A percentile compares a stretch with the other conserved stretches of the same genome.
These are phyloP conservation scores for Drosophila neonasuta DNA, from an alignment of 2,888 invertebrate species.

Conservation along the genomic window DNA sequence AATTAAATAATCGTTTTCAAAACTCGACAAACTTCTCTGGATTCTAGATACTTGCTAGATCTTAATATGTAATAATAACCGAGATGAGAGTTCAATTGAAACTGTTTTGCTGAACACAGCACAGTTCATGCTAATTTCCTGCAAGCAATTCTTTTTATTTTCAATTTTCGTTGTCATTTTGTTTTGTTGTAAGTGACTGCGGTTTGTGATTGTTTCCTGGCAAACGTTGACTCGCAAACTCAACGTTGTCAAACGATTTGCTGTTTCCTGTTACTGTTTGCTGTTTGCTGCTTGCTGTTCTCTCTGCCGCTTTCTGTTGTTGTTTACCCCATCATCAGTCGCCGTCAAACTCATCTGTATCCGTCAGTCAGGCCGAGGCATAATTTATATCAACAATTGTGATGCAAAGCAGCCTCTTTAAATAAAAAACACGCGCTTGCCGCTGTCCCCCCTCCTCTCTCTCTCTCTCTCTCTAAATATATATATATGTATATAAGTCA, in stretches of 20 bases:
- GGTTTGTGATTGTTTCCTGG: constrained; percentile 10
- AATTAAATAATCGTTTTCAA: too few relatives aligned
- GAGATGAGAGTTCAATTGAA: neutral
- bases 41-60: too few relatives aligned
- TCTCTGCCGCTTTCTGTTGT: neutral
- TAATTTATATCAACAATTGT: constrained; percentile 65
- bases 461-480: neutral
- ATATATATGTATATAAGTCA: neutral
- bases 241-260: constrained; percentile 24
- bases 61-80: too few relatives aligned
- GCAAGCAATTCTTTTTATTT: constrained; percentile 1
- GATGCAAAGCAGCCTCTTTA: constrained; percentile 68
- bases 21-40: too few relatives aligned
- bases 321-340: constrained; percentile 13
- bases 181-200: constrained; percentile 11
- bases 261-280: constrained; percentile 9
- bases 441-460: neutral
- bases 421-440: constrained; percentile 65
- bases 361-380: constrained; percentile 41
- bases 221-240: neutral
- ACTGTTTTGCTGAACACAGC: neutral
- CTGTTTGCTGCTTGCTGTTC: neutral
- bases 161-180: neutral
- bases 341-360: constrained; percentile 32
- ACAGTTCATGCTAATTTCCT: constrained; percentile 3